Percentiles rank a stretch among this genome's conserved stretches.
Conservation (phyloP, 2,113 vertebrate genomes). For the Pagrus major region DNA sequence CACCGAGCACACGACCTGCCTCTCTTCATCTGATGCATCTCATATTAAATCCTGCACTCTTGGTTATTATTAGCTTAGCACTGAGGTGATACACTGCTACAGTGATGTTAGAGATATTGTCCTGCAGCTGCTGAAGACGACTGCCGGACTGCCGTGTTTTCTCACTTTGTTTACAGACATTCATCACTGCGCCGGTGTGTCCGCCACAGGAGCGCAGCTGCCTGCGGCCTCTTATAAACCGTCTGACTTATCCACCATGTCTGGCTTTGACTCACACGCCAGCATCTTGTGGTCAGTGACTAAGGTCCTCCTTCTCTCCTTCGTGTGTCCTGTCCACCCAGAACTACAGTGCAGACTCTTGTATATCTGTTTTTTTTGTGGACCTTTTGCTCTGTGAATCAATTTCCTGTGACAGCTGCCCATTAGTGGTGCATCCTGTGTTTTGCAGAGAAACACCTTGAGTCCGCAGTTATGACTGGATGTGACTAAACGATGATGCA, state of each 20-base stretch:
- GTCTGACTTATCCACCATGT: conserved; percentile 71
- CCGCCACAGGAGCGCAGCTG: conserved; percentile 26
- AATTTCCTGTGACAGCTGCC: conserved; percentile 20
- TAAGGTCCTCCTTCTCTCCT: conserved; percentile 61
- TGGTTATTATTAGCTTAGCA: not conserved
- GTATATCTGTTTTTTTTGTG: not conserved
- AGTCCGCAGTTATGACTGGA: not conserved
- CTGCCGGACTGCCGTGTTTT: conserved; percentile 21
- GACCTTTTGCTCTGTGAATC: conserved; percentile 33
- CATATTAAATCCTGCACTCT: not conserved
- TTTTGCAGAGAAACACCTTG: not conserved
- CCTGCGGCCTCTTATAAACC: conserved; percentile 67
- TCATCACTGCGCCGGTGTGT: conserved; percentile 46
- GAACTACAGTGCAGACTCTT: not conserved
- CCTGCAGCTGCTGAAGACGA: not conserved
- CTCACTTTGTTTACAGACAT: conserved; percentile 63
- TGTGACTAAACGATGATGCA: not conserved
- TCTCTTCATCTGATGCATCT: not conserved
- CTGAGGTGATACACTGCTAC: not conserved
- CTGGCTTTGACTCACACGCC: conserved; percentile 74
- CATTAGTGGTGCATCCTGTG: conserved; percentile 8
- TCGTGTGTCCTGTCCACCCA: conserved; percentile 38
- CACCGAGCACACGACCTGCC: not conserved
- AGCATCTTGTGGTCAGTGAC: conserved; percentile 75
- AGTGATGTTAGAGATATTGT: conserved; percentile 5